Evolutionary conservation across 2,888 invertebrate genomes (phyloP).

Genomic region (Drosophila acutilabella): DNA sequence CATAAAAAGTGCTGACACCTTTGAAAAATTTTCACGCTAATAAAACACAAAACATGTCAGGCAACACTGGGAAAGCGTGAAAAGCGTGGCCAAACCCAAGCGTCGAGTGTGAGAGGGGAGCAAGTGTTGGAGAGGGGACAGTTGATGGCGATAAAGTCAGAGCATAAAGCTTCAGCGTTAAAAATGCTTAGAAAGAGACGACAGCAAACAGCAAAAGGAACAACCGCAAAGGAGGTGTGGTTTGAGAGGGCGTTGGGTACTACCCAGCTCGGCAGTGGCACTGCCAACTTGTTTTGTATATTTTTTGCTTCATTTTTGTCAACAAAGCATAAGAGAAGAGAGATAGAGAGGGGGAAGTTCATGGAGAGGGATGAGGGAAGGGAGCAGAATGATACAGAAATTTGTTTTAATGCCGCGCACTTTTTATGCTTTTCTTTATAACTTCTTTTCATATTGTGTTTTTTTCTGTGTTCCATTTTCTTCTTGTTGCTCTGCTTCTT

Average conservation of each 20-base stretch:
- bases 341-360: neutral
- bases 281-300: slow-evolving; percentile 63
- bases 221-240: slow-evolving; percentile 32
- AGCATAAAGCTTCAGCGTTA: slow-evolving; percentile 43
- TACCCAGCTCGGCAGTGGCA: slow-evolving; percentile 10
- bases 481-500: slow-evolving; percentile 5
- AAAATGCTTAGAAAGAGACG: slow-evolving; percentile 34
- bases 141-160: slow-evolving; percentile 63
- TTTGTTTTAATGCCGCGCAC: slow-evolving; percentile 73
- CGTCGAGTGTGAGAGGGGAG: slow-evolving; percentile 1
- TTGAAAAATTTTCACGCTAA: slow-evolving; percentile 77
- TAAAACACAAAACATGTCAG: slow-evolving; percentile 77
- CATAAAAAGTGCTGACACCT: slow-evolving; percentile 75
- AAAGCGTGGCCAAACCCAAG: slow-evolving; percentile 36
- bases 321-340: slow-evolving; percentile 25
- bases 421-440: slow-evolving; percentile 76
- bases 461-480: slow-evolving; percentile 4
- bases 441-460: slow-evolving; percentile 61
- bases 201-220: slow-evolving; percentile 15
- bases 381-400: slow-evolving; percentile 53
- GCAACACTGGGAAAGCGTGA: slow-evolving; percentile 59
- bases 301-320: slow-evolving; percentile 53
- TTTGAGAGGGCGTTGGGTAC: neutral
- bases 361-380: slow-evolving; percentile 6
- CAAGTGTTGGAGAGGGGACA: slow-evolving; percentile 4